Conservation (phyloP, 2,797 vertebrate species). For the Picus viridis region DNA sequence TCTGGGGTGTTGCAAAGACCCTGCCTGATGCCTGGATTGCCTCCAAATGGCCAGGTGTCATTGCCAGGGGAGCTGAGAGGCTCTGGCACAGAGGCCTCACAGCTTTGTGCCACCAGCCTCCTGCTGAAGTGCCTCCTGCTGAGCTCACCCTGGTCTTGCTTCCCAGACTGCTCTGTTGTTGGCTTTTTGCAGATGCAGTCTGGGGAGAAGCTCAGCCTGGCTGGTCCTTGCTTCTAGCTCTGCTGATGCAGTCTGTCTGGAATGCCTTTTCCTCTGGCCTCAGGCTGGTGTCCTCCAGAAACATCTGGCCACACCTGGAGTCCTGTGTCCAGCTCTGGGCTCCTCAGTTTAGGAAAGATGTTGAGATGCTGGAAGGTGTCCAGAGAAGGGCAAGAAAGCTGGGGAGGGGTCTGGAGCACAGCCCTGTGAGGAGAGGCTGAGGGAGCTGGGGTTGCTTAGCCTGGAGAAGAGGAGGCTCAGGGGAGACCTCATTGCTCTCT, state of each 20-base stretch:
- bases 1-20: not conserved
- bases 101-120: not conserved
- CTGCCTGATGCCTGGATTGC: not conserved
- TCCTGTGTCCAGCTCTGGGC: no score
- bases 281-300: not conserved
- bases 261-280: not conserved
- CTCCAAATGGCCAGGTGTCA: constrained; percentile 26
- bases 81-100: not conserved
- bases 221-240: not conserved
- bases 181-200: not conserved
- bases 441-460: no score
- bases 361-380: no score
- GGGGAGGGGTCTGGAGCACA: no score
- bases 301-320: not conserved
- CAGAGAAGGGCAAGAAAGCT: no score
- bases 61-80: constrained; percentile 15
- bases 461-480: no score
- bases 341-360: no score
- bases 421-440: no score
- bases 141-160: not conserved
- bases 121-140: not conserved
- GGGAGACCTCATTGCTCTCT: no score
- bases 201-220: not conserved
- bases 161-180: not conserved
- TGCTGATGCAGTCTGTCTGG: not conserved